Conservation (phyloP, 1,140 invertebrate species). For the Drosophila paulistorum region DNA sequence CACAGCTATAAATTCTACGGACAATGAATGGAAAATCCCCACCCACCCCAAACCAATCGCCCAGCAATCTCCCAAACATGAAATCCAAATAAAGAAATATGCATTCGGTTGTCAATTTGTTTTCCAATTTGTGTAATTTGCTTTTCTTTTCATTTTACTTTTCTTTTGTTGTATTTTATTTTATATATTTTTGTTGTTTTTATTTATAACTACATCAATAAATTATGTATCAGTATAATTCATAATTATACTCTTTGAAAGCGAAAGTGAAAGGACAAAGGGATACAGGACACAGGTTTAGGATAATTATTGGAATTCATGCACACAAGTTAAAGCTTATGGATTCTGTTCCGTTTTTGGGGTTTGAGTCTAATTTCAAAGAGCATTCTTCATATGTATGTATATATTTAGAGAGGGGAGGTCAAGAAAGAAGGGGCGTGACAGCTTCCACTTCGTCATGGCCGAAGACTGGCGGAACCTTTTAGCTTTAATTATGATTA, state of each 20-base stretch:
- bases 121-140: constrained; percentile 79
- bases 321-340: constrained; percentile 9
- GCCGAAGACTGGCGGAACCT: background rate
- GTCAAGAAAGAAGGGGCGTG: background rate
- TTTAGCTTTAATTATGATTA: background rate
- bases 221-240: constrained; percentile 77
- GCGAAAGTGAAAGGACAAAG: constrained; percentile 47
- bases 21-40: background rate
- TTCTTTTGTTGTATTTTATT: constrained; percentile 20
- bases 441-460: background rate
- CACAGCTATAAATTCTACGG: constrained; percentile 59
- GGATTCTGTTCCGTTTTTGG: background rate
- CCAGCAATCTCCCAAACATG: background rate
- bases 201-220: constrained; percentile 81
- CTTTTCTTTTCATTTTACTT: constrained; percentile 11
- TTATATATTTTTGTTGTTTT: constrained; percentile 58
- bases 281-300: background rate
- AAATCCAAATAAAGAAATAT: constrained; percentile 28
- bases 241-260: constrained; percentile 77
- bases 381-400: background rate
- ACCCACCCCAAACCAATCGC: background rate
- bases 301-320: constrained; percentile 34
- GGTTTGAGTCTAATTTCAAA: background rate
- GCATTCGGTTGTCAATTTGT: constrained; percentile 46
- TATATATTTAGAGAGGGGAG: background rate